A percentile compares a stretch with the other conserved stretches of the same genome.
Conservation (phyloP, 1,140 invertebrate genomes). For the Phocides pigmalion region DNA sequence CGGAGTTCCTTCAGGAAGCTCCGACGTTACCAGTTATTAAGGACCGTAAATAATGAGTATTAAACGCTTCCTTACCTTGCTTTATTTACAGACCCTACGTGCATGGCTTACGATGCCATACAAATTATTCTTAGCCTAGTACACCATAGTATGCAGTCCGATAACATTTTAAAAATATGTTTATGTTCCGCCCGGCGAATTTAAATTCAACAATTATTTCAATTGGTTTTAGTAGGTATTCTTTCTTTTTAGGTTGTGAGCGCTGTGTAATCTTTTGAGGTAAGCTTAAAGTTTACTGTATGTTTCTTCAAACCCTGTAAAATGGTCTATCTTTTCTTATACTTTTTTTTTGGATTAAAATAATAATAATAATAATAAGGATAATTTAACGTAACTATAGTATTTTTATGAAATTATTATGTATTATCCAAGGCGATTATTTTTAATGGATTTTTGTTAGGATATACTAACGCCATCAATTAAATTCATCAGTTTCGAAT, state of each 20-base stretch:
- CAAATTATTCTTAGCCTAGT: constrained; percentile 22
- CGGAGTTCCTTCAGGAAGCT: constrained; percentile 48
- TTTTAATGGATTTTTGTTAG: too few relatives aligned
- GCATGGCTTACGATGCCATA: constrained; percentile 48
- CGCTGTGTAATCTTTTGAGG: background rate
- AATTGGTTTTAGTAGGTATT: background rate
- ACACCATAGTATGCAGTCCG: constrained; percentile 4
- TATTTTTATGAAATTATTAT: too few relatives aligned
- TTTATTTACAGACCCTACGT: constrained; percentile 73
- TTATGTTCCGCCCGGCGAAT: background rate
- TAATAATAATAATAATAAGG: too few relatives aligned
- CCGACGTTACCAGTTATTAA: constrained; percentile 64
- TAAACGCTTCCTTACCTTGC: constrained; percentile 62
- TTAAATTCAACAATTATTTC: background rate
- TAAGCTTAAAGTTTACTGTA: background rate
- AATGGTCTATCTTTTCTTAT: too few relatives aligned
- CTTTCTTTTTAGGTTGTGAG: background rate
- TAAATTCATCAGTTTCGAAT: too few relatives aligned
- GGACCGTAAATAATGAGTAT: constrained; percentile 76
- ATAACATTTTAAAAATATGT: constrained; percentile 9
- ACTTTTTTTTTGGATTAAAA: too few relatives aligned
- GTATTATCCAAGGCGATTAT: too few relatives aligned
- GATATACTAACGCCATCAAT: too few relatives aligned
- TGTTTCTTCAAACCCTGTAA: background rate
- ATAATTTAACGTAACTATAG: too few relatives aligned